phyloP scores from a whole-genome alignment of 2,888 invertebrate species.

The Cheilosia scutellata region DNA sequence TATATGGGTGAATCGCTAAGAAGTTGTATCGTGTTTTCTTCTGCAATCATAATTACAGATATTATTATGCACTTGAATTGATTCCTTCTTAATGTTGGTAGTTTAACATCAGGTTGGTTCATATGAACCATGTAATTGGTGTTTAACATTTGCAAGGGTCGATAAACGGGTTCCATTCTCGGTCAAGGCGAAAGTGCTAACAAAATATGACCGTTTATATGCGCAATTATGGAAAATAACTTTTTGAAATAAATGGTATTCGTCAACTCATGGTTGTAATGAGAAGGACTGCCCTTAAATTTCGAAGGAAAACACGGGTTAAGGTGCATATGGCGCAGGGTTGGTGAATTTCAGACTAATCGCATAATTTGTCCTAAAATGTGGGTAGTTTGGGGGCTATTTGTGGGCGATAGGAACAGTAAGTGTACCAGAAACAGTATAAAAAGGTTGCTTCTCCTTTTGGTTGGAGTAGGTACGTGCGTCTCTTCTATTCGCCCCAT shows the following conservation, averaged over 20 bases:
- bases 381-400: too few relatives aligned
- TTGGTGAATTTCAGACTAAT: not conserved
- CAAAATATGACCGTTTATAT: not conserved
- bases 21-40: conserved; percentile 17
- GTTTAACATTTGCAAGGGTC: conserved; percentile 1
- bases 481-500: too few relatives aligned
- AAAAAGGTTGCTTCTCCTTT: too few relatives aligned
- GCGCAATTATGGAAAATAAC: not conserved
- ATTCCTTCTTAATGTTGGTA: conserved; percentile 40
- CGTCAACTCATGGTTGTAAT: not conserved
- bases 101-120: conserved; percentile 30
- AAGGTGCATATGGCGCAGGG: not conserved
- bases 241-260: not conserved
- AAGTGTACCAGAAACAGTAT: too few relatives aligned
- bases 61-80: conserved; percentile 66
- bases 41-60: conserved; percentile 49
- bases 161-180: not conserved
- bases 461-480: too few relatives aligned
- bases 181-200: not conserved
- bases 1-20: conserved; percentile 27
- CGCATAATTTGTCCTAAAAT: too few relatives aligned
- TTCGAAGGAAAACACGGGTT: not conserved
- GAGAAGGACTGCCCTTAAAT: not conserved
- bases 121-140: conserved; percentile 12
- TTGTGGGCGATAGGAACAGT: too few relatives aligned